A percentile compares a stretch with the other conserved stretches of the same genome.
phyloP scores from a whole-genome alignment of 1,140 invertebrate species.

The Sycophila sp. region DNA sequence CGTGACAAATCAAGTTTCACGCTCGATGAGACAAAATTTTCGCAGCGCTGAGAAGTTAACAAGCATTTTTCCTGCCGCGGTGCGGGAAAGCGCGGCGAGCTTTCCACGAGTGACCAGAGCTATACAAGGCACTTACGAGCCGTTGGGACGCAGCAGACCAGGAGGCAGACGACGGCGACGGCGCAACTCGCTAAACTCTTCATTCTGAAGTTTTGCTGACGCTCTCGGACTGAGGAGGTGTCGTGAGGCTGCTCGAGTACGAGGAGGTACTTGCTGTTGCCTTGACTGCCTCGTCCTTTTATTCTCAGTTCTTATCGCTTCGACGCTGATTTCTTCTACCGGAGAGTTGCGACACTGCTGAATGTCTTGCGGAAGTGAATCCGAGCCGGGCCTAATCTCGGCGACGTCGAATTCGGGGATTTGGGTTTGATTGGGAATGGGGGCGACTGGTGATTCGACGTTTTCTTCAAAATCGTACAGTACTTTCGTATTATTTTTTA shows the following conservation, averaged over 20 bases:
- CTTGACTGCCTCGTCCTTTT: constrained; percentile 16
- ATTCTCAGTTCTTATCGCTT: constrained; percentile 22
- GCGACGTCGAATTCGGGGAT: too few species aligned
- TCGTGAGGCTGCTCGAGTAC: background rate
- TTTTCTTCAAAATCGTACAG: too few species aligned
- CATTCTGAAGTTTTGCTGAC: constrained; percentile 7
- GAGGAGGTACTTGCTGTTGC: background rate
- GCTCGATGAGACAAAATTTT: too few species aligned
- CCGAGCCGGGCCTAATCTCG: too few species aligned
- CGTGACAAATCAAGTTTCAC: too few species aligned
- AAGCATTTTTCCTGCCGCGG: too few species aligned
- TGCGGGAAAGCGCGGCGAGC: too few species aligned
- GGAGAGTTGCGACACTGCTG: background rate
- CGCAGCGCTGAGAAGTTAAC: too few species aligned
- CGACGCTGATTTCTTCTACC: background rate
- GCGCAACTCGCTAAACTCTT: background rate
- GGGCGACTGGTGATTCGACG: too few species aligned
- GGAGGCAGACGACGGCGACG: background rate
- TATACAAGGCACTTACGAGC: constrained; percentile 23
- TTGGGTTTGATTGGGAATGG: background rate
- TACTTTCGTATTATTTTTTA: too few species aligned
- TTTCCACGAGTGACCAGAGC: background rate
- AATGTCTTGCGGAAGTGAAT: too few species aligned
- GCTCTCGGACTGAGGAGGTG: background rate
- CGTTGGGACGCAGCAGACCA: background rate